Conservation (phyloP, 2,797 vertebrate species). For the Ambastaia sidthimunki region DNA sequence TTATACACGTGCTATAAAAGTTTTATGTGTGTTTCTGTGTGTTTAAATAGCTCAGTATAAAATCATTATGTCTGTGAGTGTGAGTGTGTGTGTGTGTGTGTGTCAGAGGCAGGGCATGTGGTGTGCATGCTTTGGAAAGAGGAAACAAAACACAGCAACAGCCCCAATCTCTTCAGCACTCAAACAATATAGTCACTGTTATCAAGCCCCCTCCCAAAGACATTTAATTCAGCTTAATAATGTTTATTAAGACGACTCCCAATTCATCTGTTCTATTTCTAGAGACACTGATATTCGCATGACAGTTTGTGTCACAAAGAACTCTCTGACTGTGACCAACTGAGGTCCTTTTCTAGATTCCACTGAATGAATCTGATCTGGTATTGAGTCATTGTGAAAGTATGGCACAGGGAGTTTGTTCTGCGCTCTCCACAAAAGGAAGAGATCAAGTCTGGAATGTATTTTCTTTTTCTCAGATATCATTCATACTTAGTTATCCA, state of each 20-base stretch:
- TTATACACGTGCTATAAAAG: no score
- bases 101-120: constrained; percentile 36
- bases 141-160: constrained; percentile 65
- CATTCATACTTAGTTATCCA: background rate
- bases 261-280: constrained; percentile 16
- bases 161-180: constrained; percentile 36
- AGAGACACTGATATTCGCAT: background rate
- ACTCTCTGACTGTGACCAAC: background rate
- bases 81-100: constrained; percentile 19
- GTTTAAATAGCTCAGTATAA: no score
- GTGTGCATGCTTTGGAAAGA: constrained; percentile 46
- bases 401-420: background rate
- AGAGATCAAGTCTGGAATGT: constrained; percentile 8
- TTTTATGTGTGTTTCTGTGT: no score
- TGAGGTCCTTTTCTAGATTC: constrained; percentile 5
- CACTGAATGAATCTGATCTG: background rate
- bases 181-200: constrained; percentile 68
- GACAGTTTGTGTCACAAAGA: constrained; percentile 3
- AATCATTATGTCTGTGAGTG: no score
- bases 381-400: background rate
- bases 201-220: constrained; percentile 55
- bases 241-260: constrained; percentile 16
- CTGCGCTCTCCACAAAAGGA: background rate
- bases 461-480: constrained; percentile 17
- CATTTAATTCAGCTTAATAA: constrained; percentile 38